Evolutionary conservation across 2,797 vertebrate species (phyloP).

Genomic region (Cygnus olor): DNA sequence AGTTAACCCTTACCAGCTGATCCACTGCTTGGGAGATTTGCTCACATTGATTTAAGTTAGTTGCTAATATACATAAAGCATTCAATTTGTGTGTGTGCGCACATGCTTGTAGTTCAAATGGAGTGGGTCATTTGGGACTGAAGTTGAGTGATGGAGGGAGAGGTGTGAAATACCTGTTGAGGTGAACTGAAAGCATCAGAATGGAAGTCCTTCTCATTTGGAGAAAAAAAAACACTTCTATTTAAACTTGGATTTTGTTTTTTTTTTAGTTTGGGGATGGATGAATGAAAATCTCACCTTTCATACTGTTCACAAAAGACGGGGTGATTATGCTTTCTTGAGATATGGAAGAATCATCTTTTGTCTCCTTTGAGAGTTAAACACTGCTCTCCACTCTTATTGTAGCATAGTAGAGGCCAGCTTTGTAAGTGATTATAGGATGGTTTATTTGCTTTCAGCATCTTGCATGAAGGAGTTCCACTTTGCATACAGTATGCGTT

Average conservation of each 20-base stretch:
- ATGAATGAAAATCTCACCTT: neutral
- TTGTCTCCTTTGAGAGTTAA: neutral
- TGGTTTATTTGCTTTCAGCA: neutral
- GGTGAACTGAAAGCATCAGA: neutral
- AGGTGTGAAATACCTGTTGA: neutral
- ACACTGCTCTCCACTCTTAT: neutral
- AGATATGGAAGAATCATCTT: neutral
- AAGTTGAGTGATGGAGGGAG: neutral
- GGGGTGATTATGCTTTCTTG: neutral
- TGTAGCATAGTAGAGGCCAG: neutral
- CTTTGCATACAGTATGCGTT: neutral
- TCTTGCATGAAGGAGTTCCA: neutral
- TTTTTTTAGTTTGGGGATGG: neutral
- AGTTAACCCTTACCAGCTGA: neutral
- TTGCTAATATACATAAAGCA: neutral
- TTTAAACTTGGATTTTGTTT: neutral
- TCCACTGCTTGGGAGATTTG: neutral
- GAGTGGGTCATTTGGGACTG: neutral
- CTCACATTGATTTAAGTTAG: neutral
- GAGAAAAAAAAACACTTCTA: neutral
- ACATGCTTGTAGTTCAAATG: neutral
- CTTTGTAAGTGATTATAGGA: neutral
- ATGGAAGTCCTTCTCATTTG: neutral
- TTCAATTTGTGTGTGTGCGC: neutral
- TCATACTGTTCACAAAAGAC: neutral